These are phyloP conservation scores for Caerostris darwini DNA, from an alignment of 1,140 invertebrate genomes.

Conservation along the genomic window DNA sequence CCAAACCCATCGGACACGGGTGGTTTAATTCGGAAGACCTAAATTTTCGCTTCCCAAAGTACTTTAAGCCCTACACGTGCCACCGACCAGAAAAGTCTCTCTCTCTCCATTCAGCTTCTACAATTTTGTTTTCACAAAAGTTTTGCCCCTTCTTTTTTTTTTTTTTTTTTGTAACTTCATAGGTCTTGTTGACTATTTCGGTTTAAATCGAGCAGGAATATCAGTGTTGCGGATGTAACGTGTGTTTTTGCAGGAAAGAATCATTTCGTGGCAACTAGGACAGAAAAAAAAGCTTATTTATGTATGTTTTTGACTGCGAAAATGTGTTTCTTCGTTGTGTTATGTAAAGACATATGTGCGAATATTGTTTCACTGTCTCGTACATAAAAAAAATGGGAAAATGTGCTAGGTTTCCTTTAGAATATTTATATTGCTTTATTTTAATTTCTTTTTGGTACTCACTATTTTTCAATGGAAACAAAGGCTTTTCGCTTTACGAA, in stretches of 20 bases:
- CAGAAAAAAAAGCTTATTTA: too few species aligned
- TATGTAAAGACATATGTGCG: too few species aligned
- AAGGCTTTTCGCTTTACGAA: too few species aligned
- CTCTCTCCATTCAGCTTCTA: background rate
- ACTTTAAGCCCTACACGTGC: slow-evolving; percentile 37
- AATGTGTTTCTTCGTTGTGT: too few species aligned
- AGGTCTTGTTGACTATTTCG: background rate
- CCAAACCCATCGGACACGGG: slow-evolving; percentile 59
- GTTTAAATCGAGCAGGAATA: background rate
- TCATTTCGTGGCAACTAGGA: too few species aligned
- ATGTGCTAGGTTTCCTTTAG: too few species aligned
- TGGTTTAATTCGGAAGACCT: slow-evolving; percentile 59
- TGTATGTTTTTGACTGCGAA: too few species aligned
- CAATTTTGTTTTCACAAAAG: background rate
- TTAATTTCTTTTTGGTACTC: too few species aligned
- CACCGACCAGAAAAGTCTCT: background rate
- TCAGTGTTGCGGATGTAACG: background rate
- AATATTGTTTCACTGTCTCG: too few species aligned
- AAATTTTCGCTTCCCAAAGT: slow-evolving; percentile 41
- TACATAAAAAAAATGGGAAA: too few species aligned
- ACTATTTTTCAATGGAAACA: too few species aligned
- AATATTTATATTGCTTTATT: too few species aligned
- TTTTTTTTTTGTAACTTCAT: background rate
- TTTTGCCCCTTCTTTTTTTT: background rate
- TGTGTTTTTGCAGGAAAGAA: background rate